Base-by-base conservation (phyloP, 1,140 invertebrate species). In the Physella acuta region DNA sequence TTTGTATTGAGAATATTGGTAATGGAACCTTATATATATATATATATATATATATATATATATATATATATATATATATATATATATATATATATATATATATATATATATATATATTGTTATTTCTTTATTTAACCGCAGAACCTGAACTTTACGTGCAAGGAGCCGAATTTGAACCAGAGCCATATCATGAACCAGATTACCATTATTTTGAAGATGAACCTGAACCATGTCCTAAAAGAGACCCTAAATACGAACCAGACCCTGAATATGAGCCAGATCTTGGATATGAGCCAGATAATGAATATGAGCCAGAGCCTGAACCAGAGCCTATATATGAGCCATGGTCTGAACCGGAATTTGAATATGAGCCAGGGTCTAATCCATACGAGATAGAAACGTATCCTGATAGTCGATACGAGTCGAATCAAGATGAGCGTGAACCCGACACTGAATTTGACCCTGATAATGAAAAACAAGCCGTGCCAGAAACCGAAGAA, bases 151-250 rank as follows among this genome's bases (percentile, higher is more conserved):
- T n/a, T n/a, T n/a, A n/a, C n/a, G n/a, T n/a, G n/a, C 74, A 11
- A 37, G 71, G 73, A 39, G 8, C 63, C 58, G 63, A 56, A 1
- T 28, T 44, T 53, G 44, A 28, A 36, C 1, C 17, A 11, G 39
- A 44, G 20, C 39, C 39, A 11, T 8, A 11, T 11, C 39, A 8
- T 44, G 39, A 44, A 44, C 39, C 39, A 11, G 39, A 20, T 11
- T n/a, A n/a, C n/a, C n/a, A n/a, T n/a, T n/a, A n/a, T n/a, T 24
- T 73, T 44, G 73, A 76, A 51, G 37, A 60, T 26, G 71, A 73
- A 44, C 39, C 39, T 44, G 39, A 20, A 44, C 39, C 8, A 11
- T 8, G 39, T 16, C 63, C 20, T 44, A 20, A 20, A 44, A 8
- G 8, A 11, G 39, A 20, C 8, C 39, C 68, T 37, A 69, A 75